A percentile compares a stretch with the other conserved stretches of the same genome.
These are phyloP conservation scores for Myiozetetes cayanensis DNA, from an alignment of 2,113 vertebrate species.

Conservation along the genomic window DNA sequence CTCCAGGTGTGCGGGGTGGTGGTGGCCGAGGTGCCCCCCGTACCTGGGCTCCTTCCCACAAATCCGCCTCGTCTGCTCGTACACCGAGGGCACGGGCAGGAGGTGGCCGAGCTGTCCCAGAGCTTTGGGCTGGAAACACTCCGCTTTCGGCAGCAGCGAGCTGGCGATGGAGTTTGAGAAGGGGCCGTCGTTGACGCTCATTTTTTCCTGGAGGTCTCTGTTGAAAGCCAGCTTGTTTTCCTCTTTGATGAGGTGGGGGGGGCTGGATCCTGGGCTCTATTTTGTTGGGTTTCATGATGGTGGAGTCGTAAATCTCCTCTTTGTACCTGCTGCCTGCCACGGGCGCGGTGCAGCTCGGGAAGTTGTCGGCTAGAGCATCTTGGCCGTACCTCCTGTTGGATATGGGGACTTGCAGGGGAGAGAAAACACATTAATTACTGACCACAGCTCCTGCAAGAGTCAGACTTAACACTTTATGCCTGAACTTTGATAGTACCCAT, in stretches of 20 bases:
- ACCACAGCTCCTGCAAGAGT: not conserved
- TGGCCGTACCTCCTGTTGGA: constrained; percentile 63
- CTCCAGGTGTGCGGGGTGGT: constrained; percentile 14
- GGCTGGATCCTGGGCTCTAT: constrained; percentile 54
- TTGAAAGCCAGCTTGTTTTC: constrained; percentile 67
- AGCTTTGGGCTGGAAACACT: constrained; percentile 73
- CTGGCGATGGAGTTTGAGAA: constrained; percentile 56
- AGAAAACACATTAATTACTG: not conserved
- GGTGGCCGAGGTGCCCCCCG: constrained; percentile 48
- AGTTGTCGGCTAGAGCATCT: constrained; percentile 63
- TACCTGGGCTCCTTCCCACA: constrained; percentile 73
- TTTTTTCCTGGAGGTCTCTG: constrained; percentile 62
- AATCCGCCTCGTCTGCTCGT: constrained; percentile 78
- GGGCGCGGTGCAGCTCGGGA: constrained; percentile 63
- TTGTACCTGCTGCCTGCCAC: constrained; percentile 73
- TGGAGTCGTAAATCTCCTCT: constrained; percentile 72
- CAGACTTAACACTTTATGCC: not conserved
- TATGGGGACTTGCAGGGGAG: constrained; percentile 30
- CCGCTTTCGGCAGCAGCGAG: constrained; percentile 70
- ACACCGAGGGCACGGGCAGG: constrained; percentile 73
- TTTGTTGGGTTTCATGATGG: constrained; percentile 50
- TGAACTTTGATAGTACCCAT: not conserved
- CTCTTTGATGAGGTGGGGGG: constrained; percentile 63
- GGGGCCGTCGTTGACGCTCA: constrained; percentile 31
- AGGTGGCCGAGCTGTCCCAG: constrained; percentile 71